Evolutionary conservation across 2,113 vertebrate species (phyloP), one percentile per base, ranked within the genome.

Genomic region (Bubo bubo): DNA sequence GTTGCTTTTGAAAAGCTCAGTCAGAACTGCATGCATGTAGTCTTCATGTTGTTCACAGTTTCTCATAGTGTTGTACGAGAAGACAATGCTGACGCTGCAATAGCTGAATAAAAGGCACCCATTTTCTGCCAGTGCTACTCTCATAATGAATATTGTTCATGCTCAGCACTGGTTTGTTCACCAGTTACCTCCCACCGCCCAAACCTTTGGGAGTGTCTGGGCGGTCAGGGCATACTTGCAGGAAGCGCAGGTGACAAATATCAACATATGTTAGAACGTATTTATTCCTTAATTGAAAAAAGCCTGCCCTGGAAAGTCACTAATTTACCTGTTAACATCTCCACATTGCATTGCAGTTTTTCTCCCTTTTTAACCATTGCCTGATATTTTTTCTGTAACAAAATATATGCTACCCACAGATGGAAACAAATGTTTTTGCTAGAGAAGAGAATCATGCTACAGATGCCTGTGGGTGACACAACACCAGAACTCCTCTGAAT

Each of bases 181-280:
- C 30, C 45, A 49, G 43, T 45, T 79, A 55, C 66, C 13, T 30
- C 8, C 18, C 21, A 35, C 34, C 24, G 13, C 39, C 10, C 8
- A 58, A 58, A 52, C 43, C 16, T 70, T 58, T 66, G 58, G 39
- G 66, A 68, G 79, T 35, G 35, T 82, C 56, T 81, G 30, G 14
- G 70, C 0, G 0, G n/a, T 71, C 70, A 72, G 34, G 27, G 9
- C 2, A 0, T 50, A 16, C 32, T 82, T 0, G 4, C 39, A 72
- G 53, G 34, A 76, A 83, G 37, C 12, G 24, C 24, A 64, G 66
- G 26, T 32, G 6, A 8, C 87, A 49, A 77, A 39, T 74, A 74
- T 41, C 55, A 64, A 7, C 26, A 32, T 50, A 45, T 17, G 35
- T 45, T 52, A 35, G 56, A 82, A 62, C 53, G 34, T 30, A 49